Percentiles rank a stretch among this genome's conserved stretches.
phyloP scores from a whole-genome alignment of 2,888 invertebrate species.

The Notocelia uddmanniana region DNA sequence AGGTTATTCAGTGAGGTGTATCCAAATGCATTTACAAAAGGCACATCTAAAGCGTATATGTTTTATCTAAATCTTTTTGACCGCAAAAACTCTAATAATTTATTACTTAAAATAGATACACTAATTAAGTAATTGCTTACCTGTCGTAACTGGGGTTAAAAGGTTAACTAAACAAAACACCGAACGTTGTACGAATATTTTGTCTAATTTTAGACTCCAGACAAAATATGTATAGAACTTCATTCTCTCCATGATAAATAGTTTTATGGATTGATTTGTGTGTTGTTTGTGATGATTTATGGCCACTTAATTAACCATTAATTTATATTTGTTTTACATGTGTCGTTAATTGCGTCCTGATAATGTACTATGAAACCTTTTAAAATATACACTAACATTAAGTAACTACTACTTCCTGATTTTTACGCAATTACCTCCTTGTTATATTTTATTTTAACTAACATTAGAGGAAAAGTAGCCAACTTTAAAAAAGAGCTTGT shows the following conservation, averaged over 20 bases:
- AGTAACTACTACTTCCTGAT: too few relatives aligned
- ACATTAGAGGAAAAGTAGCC: too few relatives aligned
- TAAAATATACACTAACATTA: too few relatives aligned
- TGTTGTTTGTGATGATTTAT: background rate
- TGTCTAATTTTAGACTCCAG: background rate
- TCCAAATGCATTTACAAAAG: conserved; percentile 15
- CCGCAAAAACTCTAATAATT: background rate
- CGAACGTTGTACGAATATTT: background rate
- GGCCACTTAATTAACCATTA: background rate
- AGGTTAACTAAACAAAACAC: conserved; percentile 6
- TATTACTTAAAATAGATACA: background rate
- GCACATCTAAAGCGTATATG: background rate
- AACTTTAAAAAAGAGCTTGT: too few relatives aligned
- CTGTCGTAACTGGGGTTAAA: background rate
- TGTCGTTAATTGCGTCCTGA: background rate
- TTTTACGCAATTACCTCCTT: background rate
- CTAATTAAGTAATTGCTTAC: background rate
- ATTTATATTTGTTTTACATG: background rate
- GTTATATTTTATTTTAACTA: too few relatives aligned
- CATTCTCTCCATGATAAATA: background rate
- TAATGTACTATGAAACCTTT: background rate
- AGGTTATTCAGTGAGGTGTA: conserved; percentile 22
- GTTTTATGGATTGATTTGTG: background rate
- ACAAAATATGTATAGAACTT: background rate
- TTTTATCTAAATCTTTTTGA: background rate